phyloP scores from a whole-genome alignment of 2,113 vertebrate genomes.

The Hemibagrus wyckioides region DNA sequence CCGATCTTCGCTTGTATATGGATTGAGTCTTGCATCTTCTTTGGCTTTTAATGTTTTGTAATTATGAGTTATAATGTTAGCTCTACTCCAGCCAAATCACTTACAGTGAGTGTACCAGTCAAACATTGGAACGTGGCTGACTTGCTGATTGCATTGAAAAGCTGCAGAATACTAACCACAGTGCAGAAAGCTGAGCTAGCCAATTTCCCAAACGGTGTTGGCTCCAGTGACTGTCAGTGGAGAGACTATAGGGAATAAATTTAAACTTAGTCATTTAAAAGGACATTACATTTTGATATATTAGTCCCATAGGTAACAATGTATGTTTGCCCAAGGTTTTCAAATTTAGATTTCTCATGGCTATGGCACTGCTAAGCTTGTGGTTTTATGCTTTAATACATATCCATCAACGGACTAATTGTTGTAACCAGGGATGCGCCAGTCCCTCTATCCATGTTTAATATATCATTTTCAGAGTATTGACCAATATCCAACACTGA shows the following conservation, averaged over 20 bases:
- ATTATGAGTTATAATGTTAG: constrained; percentile 40
- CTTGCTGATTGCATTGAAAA: constrained; percentile 35
- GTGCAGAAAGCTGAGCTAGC: constrained; percentile 31
- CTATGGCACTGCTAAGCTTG: background rate
- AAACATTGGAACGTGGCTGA: constrained; percentile 32
- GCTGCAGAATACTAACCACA: constrained; percentile 12
- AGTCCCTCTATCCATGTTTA: background rate
- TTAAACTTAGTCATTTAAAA: background rate
- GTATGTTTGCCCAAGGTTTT: background rate
- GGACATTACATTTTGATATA: background rate
- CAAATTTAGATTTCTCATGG: background rate
- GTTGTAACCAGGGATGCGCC: background rate
- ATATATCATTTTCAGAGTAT: background rate
- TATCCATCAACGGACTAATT: background rate
- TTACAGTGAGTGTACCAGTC: constrained; percentile 5
- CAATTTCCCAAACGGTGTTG: constrained; percentile 23
- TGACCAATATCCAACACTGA: background rate
- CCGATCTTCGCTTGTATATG: constrained; percentile 11
- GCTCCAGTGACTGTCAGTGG: constrained; percentile 31
- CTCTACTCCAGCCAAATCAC: constrained; percentile 33
- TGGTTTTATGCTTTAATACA: background rate
- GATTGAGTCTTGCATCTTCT: constrained; percentile 17
- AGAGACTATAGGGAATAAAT: constrained; percentile 27
- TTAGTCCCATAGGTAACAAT: background rate
- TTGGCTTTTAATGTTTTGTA: constrained; percentile 40